Conservation (phyloP, 2,888 invertebrate genomes). For the Perizoma affinitatum region DNA sequence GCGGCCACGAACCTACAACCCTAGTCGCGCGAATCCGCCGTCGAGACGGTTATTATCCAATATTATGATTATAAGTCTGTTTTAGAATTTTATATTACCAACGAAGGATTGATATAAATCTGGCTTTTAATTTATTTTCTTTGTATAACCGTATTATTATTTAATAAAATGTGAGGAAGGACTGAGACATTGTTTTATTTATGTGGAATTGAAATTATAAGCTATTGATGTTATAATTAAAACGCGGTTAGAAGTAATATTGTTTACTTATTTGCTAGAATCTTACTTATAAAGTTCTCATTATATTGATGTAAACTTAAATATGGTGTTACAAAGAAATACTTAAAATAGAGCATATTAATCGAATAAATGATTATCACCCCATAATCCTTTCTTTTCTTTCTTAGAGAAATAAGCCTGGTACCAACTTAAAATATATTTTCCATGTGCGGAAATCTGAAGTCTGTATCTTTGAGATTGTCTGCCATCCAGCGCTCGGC, state of each 20-base stretch:
- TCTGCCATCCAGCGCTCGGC: constrained; percentile 89
- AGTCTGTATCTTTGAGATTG: constrained; percentile 85
- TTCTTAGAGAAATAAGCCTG: constrained; percentile 34
- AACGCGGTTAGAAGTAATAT: constrained; percentile 54
- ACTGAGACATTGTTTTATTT: constrained; percentile 82
- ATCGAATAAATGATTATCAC: constrained; percentile 82
- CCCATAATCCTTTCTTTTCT: constrained; percentile 56
- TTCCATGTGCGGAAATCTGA: constrained; percentile 80
- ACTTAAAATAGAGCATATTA: constrained; percentile 79
- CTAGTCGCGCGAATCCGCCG: constrained; percentile 40
- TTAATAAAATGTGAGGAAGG: constrained; percentile 79
- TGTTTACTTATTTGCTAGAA: constrained; percentile 73
- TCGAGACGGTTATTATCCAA: constrained; percentile 66
- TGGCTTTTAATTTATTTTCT: constrained; percentile 83
- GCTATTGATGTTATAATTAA: constrained; percentile 58
- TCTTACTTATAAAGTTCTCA: constrained; percentile 57
- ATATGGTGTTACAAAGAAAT: constrained; percentile 83
- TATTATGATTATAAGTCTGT: constrained; percentile 77
- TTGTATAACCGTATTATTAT: constrained; percentile 84
- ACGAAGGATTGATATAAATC: constrained; percentile 81
- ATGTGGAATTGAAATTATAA: constrained; percentile 60
- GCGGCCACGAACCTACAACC: constrained; percentile 25
- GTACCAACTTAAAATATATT: constrained; percentile 13
- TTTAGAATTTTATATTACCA: constrained; percentile 84
- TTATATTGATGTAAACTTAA: constrained; percentile 74